These are phyloP conservation scores for Celastrina argiolus DNA, from an alignment of 2,888 invertebrate species.

Conservation along the genomic window DNA sequence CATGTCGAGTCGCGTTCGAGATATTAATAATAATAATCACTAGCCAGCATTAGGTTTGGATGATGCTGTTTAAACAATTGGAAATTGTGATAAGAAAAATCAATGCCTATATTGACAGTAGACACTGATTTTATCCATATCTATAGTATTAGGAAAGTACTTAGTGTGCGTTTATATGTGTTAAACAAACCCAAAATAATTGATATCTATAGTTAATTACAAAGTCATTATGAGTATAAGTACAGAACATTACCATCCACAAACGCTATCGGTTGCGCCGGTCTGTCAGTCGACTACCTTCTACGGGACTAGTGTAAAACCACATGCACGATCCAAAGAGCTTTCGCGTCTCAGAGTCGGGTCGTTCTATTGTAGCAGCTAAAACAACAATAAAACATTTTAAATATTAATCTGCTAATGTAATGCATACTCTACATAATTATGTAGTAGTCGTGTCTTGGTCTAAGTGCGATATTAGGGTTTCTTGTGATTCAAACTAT, in stretches of 20 bases:
- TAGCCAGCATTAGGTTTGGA: too few relatives aligned
- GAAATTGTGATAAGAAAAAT: background rate
- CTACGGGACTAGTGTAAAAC: conserved; percentile 34
- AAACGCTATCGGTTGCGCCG: conserved; percentile 41
- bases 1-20: too few relatives aligned
- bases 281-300: conserved; percentile 45
- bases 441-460: background rate
- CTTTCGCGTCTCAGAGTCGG: conserved; percentile 79
- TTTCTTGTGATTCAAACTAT: background rate
- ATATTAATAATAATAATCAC: background rate
- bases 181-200: background rate
- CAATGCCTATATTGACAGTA: too few relatives aligned
- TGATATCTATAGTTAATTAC: background rate
- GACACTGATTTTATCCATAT: too few relatives aligned
- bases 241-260: conserved; percentile 34
- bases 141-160: too few relatives aligned
- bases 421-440: background rate
- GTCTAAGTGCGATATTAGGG: background rate
- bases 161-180: background rate
- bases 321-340: conserved; percentile 63
- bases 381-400: conserved; percentile 60
- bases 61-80: too few relatives aligned
- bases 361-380: conserved; percentile 92
- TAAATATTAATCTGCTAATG: background rate
- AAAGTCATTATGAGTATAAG: conserved; percentile 26